A percentile compares a stretch with the other conserved stretches of the same genome.
Evolutionary conservation across 2,113 vertebrate species (phyloP).

Genomic region (Vulpes vulpes): DNA sequence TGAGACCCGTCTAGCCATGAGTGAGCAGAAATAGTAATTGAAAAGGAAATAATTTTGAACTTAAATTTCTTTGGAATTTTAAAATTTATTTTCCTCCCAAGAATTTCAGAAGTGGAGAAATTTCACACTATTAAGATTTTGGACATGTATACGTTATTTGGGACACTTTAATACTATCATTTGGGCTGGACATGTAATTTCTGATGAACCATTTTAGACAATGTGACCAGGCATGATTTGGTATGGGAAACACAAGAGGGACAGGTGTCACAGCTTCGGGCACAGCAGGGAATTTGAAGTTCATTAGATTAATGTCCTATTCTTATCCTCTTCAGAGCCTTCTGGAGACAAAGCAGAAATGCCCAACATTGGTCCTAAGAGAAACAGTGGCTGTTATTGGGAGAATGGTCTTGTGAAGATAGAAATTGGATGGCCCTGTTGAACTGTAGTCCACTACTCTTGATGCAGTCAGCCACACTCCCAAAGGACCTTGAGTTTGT

Average conservation of each 20-base stretch:
- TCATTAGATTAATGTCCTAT: slow-evolving; percentile 39
- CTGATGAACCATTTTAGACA: neutral
- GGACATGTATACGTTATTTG: slow-evolving; percentile 24
- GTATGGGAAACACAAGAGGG: neutral
- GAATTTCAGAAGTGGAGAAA: neutral
- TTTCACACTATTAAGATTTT: neutral
- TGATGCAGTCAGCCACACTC: neutral
- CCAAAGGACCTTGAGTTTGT: neutral
- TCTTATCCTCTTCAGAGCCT: slow-evolving; percentile 4
- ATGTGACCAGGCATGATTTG: slow-evolving; percentile 41
- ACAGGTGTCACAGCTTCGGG: neutral
- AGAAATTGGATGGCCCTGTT: neutral
- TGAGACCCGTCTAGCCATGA: neutral
- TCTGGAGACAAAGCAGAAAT: slow-evolving; percentile 52
- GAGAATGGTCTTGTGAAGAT: neutral
- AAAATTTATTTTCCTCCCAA: slow-evolving; percentile 19
- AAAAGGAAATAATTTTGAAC: slow-evolving; percentile 36
- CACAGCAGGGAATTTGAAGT: neutral
- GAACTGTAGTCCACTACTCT: slow-evolving; percentile 1
- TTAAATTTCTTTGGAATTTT: slow-evolving; percentile 52
- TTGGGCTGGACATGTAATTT: slow-evolving; percentile 54
- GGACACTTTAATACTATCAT: neutral
- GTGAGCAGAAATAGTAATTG: slow-evolving; percentile 36
- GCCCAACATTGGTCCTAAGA: neutral
- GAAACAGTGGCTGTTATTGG: neutral